Conservation (phyloP, 2,888 invertebrate genomes). For the Lamproptera curius region DNA sequence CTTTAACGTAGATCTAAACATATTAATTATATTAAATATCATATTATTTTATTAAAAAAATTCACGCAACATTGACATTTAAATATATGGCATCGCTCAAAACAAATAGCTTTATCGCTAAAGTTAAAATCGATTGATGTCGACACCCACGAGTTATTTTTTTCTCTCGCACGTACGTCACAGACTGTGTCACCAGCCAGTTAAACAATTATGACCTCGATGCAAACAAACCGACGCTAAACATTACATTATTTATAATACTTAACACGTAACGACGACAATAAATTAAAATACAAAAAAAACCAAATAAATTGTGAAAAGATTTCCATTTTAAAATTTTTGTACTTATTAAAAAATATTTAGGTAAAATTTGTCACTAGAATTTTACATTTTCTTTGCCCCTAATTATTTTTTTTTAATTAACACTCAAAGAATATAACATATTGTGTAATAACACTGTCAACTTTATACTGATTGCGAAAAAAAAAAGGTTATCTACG, state of each 20-base stretch:
- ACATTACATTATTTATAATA: background rate
- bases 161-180: slow-evolving; percentile 14
- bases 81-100: slow-evolving; percentile 1
- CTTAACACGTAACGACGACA: background rate
- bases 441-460: too few relatives aligned
- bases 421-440: background rate
- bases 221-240: background rate
- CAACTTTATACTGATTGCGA: background rate
- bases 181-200: background rate
- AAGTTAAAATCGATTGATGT: slow-evolving; percentile 9
- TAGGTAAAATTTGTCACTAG: background rate
- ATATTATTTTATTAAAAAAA: slow-evolving; percentile 3
- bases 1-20: too few relatives aligned
- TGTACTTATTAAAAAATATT: background rate
- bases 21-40: too few relatives aligned
- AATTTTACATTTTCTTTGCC: background rate
- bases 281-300: background rate
- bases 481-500: slow-evolving; percentile 11
- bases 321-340: background rate
- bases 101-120: background rate
- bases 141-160: slow-evolving; percentile 5
- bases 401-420: background rate
- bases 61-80: slow-evolving; percentile 10
- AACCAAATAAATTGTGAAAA: background rate
- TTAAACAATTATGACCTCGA: background rate